Base-by-base conservation (phyloP, 2,888 invertebrate genomes). In the Prosapia bicincta region DNA sequence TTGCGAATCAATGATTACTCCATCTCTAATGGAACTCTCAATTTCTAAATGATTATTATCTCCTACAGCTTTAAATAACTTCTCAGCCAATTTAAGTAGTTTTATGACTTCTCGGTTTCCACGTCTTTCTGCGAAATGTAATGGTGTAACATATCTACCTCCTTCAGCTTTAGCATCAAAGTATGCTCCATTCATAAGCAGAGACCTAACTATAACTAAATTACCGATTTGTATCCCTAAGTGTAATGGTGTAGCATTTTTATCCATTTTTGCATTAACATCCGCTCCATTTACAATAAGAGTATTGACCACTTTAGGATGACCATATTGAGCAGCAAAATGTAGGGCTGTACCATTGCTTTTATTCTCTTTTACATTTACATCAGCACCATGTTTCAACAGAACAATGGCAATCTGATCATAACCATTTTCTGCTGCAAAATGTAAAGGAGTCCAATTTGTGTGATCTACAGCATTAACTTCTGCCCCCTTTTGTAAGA, bases 61-160 rank as follows among this genome's bases (percentile, higher is more conserved):
- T 38, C 15, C 13, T 38, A 38, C 38, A 38, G 38, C 38, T 38
- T 38, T 15, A 38, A 38, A 38, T 15, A 38, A 38, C 15, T 7
- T 38, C 15, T 7, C 38, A 38, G 38, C 15, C 15, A 15, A 38
- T 38, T 9, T 15, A 2, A 38, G 15, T 13, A 38, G 3, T 32
- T 80, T 74, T 72, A 78, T 73, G 54, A 80, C 68, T 65, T 74
- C 77, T 30, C 26, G 26, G 76, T 77, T 68, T 71, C 75, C 76
- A 20, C 74, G 54, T 30, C 26, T 32, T 0, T 72, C 77, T 72
- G 81, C 81, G 65, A 71, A 70, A 76, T 78, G 78, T 68, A 79
- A 67, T 10, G 82, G 79, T 26, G n/a, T n/a, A n/a, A n/a, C n/a
- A n/a, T 79, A 78, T n/a, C 66, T 23, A 32, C 78, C 79, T 2